These are phyloP conservation scores for Cercopithecus diana DNA, from an alignment of 2,797 vertebrate genomes.

Conservation along the genomic window DNA sequence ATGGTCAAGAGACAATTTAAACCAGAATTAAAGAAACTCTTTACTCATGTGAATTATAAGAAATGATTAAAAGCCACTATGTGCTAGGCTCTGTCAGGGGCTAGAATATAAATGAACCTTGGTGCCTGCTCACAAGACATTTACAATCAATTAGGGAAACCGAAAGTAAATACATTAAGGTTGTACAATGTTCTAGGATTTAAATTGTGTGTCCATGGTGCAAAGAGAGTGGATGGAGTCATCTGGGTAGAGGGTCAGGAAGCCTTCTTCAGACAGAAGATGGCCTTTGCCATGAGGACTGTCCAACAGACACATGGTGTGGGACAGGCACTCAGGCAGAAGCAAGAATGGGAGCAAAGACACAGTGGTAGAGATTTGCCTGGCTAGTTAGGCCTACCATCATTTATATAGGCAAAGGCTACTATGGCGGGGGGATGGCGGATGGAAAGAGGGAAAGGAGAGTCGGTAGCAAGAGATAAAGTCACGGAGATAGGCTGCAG, in stretches of 20 bases:
- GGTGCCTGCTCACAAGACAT: not conserved
- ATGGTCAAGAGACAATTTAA: not conserved
- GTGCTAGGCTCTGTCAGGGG: not conserved
- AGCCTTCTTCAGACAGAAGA: not conserved
- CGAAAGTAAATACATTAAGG: not conserved
- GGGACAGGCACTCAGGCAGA: not conserved
- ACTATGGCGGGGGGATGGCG: fast-evolving
- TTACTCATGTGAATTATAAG: not conserved
- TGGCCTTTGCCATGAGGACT: not conserved
- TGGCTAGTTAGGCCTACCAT: not conserved
- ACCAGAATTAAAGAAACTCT: not conserved
- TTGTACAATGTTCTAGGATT: not conserved
- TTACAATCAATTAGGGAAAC: not conserved
- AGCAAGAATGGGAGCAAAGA: not conserved
- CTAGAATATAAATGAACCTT: not conserved
- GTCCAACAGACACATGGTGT: not conserved
- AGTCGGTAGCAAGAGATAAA: not conserved
- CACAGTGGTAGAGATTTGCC: fast-evolving
- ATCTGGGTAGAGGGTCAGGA: not conserved
- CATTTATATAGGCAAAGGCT: not conserved
- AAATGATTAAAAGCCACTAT: not conserved
- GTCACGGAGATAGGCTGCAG: not conserved
- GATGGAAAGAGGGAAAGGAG: not conserved
- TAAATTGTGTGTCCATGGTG: not conserved
- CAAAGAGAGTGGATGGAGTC: not conserved